phyloP scores from a whole-genome alignment of 2,888 invertebrate genomes.

The Lasioglossum morio region DNA sequence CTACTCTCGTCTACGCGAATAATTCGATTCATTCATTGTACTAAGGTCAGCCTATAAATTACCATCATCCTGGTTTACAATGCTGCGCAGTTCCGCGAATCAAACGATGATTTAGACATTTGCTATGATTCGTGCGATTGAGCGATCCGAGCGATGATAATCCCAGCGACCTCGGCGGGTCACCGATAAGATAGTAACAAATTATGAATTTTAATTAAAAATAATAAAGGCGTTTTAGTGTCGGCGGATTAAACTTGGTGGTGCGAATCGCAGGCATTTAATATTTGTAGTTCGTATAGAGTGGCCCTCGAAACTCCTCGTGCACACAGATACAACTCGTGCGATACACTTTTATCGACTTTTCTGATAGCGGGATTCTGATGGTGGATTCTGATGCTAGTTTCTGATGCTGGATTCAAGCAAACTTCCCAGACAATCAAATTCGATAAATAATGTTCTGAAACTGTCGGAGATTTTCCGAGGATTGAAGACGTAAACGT shows the following conservation, averaged over 20 bases:
- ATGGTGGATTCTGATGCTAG: not conserved
- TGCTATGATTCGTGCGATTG: not conserved
- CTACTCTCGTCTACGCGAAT: not conserved
- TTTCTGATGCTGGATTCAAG: not conserved
- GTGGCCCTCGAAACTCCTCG: not conserved
- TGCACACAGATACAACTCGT: not conserved
- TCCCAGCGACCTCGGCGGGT: not conserved
- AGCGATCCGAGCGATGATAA: not conserved
- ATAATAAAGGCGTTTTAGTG: not conserved
- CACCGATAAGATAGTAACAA: not conserved
- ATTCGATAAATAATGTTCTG: not conserved
- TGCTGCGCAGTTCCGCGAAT: not conserved
- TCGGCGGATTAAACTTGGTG: not conserved
- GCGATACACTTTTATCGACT: not conserved
- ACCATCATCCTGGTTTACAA: not conserved
- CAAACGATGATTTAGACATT: not conserved
- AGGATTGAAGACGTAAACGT: not conserved
- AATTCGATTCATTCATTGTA: not conserved
- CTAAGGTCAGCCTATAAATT: conserved; percentile 1
- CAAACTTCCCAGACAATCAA: not conserved
- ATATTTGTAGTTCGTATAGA: not conserved
- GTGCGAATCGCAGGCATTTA: not conserved
- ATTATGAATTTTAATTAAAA: not conserved
- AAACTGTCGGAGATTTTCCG: not conserved
- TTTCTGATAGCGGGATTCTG: not conserved